Evolutionary conservation across 53 echinoderm and acorn worm genomes (phyloP).

Genomic region (Crossaster papposus): DNA sequence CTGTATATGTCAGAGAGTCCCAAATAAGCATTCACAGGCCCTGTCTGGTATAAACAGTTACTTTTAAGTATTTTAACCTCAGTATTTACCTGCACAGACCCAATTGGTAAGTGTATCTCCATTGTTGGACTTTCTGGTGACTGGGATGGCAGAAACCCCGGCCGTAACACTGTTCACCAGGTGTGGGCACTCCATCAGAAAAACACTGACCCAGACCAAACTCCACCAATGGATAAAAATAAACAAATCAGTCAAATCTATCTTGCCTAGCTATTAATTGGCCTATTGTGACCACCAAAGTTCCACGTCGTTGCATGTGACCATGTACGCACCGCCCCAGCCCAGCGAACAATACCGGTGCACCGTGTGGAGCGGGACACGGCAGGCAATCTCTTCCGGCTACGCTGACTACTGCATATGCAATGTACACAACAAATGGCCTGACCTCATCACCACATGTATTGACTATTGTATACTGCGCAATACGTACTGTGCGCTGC

Average conservation of each 20-base stretch:
- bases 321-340: background rate
- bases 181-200: constrained; percentile 81
- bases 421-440: constrained; percentile 40
- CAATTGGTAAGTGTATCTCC: constrained; percentile 67
- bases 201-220: background rate
- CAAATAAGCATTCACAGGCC: too few species aligned
- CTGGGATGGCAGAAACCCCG: constrained; percentile 61
- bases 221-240: background rate
- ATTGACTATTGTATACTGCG: background rate
- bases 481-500: background rate
- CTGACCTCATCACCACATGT: constrained; percentile 14
- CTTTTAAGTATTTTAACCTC: background rate
- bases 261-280: too few species aligned
- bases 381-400: constrained; percentile 26
- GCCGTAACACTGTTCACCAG: constrained; percentile 70
- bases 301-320: background rate
- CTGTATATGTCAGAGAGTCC: too few species aligned
- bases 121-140: constrained; percentile 73
- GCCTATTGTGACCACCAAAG: background rate
- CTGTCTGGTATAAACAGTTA: too few species aligned
- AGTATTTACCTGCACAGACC: constrained; percentile 66
- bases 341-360: constrained; percentile 17
- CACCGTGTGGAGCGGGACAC: background rate
- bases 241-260: background rate
- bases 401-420: background rate